Conservation (phyloP, 2,888 invertebrate genomes). For the Pterobdella sp. region DNA sequence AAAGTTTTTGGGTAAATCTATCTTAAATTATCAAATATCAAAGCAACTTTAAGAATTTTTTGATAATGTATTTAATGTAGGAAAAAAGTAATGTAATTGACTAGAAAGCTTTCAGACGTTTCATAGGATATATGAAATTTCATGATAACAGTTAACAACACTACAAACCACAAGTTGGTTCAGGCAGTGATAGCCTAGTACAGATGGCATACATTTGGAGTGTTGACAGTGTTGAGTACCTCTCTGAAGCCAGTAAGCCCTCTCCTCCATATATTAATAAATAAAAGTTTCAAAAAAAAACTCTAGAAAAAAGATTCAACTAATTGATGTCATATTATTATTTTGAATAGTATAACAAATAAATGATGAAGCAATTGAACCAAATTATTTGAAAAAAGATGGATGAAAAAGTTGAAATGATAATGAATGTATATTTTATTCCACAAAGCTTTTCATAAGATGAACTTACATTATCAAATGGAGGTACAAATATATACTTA, state of each 20-base stretch:
- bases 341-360: too few relatives aligned
- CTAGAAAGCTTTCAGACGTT: not conserved
- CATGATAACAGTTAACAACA: not conserved
- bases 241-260: constrained; percentile 56
- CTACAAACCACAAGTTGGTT: constrained; percentile 61
- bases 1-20: not conserved
- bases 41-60: not conserved
- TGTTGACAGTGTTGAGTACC: constrained; percentile 63
- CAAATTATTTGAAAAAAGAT: not conserved
- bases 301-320: too few relatives aligned
- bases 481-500: too few relatives aligned
- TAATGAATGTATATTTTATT: not conserved
- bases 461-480: too few relatives aligned
- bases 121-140: not conserved
- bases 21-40: not conserved
- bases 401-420: not conserved
- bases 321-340: too few relatives aligned
- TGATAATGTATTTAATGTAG: not conserved
- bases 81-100: not conserved
- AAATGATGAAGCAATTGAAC: not conserved
- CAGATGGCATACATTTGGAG: constrained; percentile 82
- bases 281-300: too few relatives aligned
- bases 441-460: too few relatives aligned
- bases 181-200: constrained; percentile 74
- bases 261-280: constrained; percentile 63